These are phyloP conservation scores for Tubulanus polymorphus DNA, from an alignment of 2,888 invertebrate species.

Conservation along the genomic window DNA sequence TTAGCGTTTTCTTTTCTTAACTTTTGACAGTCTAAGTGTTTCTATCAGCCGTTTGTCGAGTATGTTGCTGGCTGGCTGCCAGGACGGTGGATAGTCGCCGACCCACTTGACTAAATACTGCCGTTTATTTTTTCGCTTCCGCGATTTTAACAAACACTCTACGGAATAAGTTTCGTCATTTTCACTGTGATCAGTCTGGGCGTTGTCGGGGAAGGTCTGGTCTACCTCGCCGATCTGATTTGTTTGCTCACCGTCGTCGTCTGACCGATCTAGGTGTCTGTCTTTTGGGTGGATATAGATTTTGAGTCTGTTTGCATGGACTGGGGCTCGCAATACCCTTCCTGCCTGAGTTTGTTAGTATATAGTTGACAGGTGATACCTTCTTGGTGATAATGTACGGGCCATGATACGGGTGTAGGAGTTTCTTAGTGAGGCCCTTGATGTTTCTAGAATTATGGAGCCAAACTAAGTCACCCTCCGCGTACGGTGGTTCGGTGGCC, in stretches of 20 bases:
- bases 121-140: not conserved
- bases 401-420: conserved; percentile 9
- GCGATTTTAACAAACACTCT: not conserved
- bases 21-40: too few species aligned
- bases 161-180: not conserved
- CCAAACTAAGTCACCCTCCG: conserved; percentile 9
- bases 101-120: not conserved
- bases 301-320: too few species aligned
- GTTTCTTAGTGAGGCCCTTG: conserved; percentile 10
- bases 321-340: too few species aligned
- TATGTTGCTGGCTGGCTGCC: not conserved
- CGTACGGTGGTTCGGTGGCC: conserved; percentile 7
- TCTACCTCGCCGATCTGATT: too few species aligned
- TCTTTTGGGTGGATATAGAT: too few species aligned
- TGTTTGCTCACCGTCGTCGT: too few species aligned
- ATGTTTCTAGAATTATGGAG: conserved; percentile 6
- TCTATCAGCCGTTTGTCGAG: not conserved
- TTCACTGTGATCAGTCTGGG: too few species aligned
- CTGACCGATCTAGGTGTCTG: too few species aligned
- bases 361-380: conserved; percentile 8
- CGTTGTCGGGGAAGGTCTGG: too few species aligned
- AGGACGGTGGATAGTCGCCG: not conserved
- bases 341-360: too few species aligned
- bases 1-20: too few species aligned
- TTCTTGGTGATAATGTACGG: conserved; percentile 12